phyloP scores from a whole-genome alignment of 2,797 vertebrate genomes.

The Myioborus melanocephalus region DNA sequence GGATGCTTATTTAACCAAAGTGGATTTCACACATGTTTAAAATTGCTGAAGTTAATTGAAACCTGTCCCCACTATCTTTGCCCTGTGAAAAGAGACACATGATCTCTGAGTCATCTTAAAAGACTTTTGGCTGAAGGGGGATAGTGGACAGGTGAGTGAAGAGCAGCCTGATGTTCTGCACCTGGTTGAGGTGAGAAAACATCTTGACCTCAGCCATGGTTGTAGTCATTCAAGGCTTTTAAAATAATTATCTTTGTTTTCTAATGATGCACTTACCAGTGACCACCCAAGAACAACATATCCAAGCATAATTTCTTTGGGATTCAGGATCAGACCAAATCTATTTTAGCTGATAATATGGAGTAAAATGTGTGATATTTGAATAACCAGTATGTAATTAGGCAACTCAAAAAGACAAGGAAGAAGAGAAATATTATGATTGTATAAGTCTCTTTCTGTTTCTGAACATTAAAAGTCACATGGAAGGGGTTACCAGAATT shows the following conservation, averaged over 20 bases:
- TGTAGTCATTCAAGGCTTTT: background rate
- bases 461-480: background rate
- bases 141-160: background rate
- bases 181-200: background rate
- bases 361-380: background rate
- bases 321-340: background rate
- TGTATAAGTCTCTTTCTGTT: background rate
- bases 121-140: background rate
- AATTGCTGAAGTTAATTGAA: constrained; percentile 30
- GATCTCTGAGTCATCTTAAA: background rate
- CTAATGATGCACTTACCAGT: background rate
- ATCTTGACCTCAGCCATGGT: background rate
- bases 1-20: constrained; percentile 23
- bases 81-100: background rate
- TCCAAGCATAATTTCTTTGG: background rate
- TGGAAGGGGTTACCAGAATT: background rate
- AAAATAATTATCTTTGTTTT: background rate
- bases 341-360: background rate
- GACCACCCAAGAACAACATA: background rate
- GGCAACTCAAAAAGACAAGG: background rate
- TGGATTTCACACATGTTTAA: background rate
- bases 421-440: background rate
- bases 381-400: background rate
- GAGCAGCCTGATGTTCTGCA: background rate
- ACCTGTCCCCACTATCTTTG: background rate